phyloP scores from a whole-genome alignment of 2,888 invertebrate species.

The Acholoe squamosa region DNA sequence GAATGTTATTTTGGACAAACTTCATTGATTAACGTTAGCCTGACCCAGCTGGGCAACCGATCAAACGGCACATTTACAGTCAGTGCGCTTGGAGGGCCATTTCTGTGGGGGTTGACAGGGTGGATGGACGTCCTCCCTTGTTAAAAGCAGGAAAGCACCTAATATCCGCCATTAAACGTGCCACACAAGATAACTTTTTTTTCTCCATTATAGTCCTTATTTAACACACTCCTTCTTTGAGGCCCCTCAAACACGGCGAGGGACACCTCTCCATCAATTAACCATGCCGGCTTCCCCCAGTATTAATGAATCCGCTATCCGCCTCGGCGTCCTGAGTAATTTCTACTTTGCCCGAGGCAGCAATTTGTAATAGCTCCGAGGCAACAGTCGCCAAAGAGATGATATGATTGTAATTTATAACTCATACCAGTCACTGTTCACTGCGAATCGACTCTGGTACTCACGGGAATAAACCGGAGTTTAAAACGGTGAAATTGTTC shows the following conservation, averaged over 20 bases:
- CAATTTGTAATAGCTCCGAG: conserved; percentile 21
- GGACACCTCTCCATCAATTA: not conserved
- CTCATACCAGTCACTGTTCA: not conserved
- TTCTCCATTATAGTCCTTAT: not conserved
- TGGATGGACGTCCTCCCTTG: not conserved
- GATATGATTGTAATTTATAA: conserved; percentile 27
- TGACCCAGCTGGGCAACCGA: not conserved
- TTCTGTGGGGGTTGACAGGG: not conserved
- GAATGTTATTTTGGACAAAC: not conserved
- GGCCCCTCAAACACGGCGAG: not conserved
- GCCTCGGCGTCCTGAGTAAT: not conserved
- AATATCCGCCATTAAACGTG: not conserved
- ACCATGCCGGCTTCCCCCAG: conserved; percentile 1
- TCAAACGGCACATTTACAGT: not conserved
- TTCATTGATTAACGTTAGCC: not conserved
- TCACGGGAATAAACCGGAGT: conserved; percentile 15
- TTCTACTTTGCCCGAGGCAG: not conserved
- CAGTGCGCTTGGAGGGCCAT: not conserved
- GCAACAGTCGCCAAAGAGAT: not conserved
- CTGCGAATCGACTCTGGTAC: not conserved
- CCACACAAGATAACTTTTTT: not conserved
- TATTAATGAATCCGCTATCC: not conserved
- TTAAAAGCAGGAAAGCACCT: not conserved
- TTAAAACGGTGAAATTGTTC: conserved; percentile 3
- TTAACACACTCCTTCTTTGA: conserved; percentile 1